Evolutionary conservation across 2,113 vertebrate genomes (phyloP), one percentile per base, ranked within the genome.

Genomic region (Arenaria interpres): DNA sequence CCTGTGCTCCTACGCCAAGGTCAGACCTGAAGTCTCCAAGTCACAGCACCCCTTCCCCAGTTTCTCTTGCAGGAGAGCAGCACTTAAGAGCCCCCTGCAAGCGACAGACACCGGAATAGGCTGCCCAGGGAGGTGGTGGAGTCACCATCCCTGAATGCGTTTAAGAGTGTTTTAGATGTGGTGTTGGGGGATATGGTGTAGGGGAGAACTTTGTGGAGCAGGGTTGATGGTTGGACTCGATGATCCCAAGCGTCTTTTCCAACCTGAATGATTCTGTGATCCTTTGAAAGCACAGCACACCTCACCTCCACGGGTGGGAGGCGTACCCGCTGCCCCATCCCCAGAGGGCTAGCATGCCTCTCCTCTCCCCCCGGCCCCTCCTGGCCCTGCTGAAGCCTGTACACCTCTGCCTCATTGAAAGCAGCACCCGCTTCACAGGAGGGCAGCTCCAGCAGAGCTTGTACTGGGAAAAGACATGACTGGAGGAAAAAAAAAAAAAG

Each of bases 241-340:
- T 48, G 48, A 23, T 22, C 48, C 48, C 48, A 48, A 48, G 46
- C 5, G 46, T 22, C 46, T 48, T 48, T 48, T 22, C 46, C 46
- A 48, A 48, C 48, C 48, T 12, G 48, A 48, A 48, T 23, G 48
- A 48, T 48, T 48, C 48, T 48, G 23, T 48, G 48, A 48, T 48
- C 20, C 48, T 48, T 12, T 48, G 37, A 51, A 85, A 59, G 21
- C 4, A 2, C 32, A 18, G 45, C 24, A 8, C 4, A 1, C 10
- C 15, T 81, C 2, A 0, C 43, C 51, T 46, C 48, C 53, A 5
- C 0, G 0, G 16, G 4, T 8, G 19, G 45, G 16, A 59, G 43
- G 77, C 20, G 3, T 1, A 62, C 50, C 39, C 33, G 4, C 4
- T 1, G 9, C 22, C 28, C 56, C 13, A 8, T 21, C 27, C 56